A percentile compares a stretch with the other conserved stretches of the same genome.
phyloP scores from a whole-genome alignment of 1,140 invertebrate genomes.

The Temnothorax longispinosus region DNA sequence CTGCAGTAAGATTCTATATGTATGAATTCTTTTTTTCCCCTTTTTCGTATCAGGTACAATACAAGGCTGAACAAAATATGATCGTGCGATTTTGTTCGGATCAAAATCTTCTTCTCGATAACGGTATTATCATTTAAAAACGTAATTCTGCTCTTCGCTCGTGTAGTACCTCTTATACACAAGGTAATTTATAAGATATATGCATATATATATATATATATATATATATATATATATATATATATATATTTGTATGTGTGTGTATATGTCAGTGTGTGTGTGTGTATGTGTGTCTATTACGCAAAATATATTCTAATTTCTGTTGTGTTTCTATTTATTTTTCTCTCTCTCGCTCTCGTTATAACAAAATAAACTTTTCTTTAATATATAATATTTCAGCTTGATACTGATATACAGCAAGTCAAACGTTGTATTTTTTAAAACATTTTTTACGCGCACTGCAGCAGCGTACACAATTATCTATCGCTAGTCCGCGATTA shows the following conservation, averaged over 20 bases:
- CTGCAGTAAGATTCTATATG: conserved; percentile 30
- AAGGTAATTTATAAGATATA: conserved; percentile 35
- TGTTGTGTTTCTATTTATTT: conserved; percentile 25
- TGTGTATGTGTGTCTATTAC: background rate
- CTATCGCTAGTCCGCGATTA: conserved; percentile 18
- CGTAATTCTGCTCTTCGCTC: background rate
- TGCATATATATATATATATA: background rate
- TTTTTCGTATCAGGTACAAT: conserved; percentile 73
- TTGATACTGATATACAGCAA: conserved; percentile 22
- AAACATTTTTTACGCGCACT: background rate
- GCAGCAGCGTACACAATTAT: conserved; percentile 23
- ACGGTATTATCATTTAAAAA: background rate
- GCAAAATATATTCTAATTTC: conserved; percentile 40
- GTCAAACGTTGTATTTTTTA: background rate
- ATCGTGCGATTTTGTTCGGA: conserved; percentile 52
- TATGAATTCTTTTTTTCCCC: background rate
- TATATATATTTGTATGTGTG: too few species aligned
- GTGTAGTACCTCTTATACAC: conserved; percentile 19
- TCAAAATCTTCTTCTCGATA: conserved; percentile 27
- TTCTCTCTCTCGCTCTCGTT: background rate
- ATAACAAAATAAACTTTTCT: conserved; percentile 49
- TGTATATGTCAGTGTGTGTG: background rate
- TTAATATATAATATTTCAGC: conserved; percentile 34
- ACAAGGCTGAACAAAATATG: conserved; percentile 73
- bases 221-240: background rate